Base-by-base conservation (phyloP, 2,797 vertebrate genomes). In the Ptychadena robeensis region DNA sequence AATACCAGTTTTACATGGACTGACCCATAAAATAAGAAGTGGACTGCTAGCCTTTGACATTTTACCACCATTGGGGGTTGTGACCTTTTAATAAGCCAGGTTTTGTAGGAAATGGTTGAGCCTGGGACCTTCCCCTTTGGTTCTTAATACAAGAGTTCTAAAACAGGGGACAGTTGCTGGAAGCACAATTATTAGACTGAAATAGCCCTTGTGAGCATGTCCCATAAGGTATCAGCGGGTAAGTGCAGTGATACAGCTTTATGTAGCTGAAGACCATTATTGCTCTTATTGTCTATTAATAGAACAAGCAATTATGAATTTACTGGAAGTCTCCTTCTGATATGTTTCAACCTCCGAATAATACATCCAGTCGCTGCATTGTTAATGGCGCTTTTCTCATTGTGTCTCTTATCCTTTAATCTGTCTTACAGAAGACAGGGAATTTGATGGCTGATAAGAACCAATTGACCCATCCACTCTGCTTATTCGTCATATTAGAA, bases 281-380 rank as follows among this genome's bases (percentile, higher is more conserved):
- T 73, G 70, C 70, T 71, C 38, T 73, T 73, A 30, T 73, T 27
- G 38, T 48, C 40, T 73, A 73, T 66, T 77, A 77, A 66, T 67
- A 77, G 37, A 66, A n/a, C 65, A 77, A 77, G 64, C 61, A 66
- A 77, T 77, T 66, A 67, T 40, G 38, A 64, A 38, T 77, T 77
- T 31, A 32, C 74, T 31, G 27, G 74, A 77, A 63, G 37, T 28
- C 18, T 73, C 32, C 34, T 68, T 44, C 18, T 77, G 37, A 66
- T 67, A 77, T 85, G 0, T 34, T 87, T 87, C 87, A 89, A 81
- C 63, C 74, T 44, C n/a, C 63, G 28, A 28, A 68, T 67, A 34
- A 34, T 48, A 57, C 70, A 73, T 18, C 40, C 18, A 9, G 14
- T 22, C 18, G 12, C 14, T 73, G 70, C 44, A 32, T 73, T 73